These are phyloP conservation scores for Octonoba sinensis DNA, from an alignment of 2,888 invertebrate species.

Conservation along the genomic window DNA sequence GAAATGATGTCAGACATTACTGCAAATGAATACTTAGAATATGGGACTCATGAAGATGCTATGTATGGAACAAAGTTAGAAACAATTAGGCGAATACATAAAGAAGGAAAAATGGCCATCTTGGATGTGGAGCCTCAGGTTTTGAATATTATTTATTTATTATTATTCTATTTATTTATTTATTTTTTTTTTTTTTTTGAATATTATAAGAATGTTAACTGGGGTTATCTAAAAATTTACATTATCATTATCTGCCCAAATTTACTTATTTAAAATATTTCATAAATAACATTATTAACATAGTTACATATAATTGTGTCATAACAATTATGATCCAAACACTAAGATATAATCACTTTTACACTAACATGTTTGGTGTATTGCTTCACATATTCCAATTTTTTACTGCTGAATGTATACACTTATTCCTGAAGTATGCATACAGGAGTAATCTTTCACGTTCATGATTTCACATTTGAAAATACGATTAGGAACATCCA, in stretches of 20 bases:
- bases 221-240: background rate
- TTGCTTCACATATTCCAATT: no score
- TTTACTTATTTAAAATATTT: constrained; percentile 3
- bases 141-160: background rate
- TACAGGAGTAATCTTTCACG: no score
- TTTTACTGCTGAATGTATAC: no score
- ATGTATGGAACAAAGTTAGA: constrained; percentile 99
- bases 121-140: constrained; percentile 94
- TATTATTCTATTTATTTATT: background rate
- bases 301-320: no score
- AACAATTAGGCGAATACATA: constrained; percentile 96
- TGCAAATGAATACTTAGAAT: constrained; percentile 98
- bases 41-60: constrained; percentile 99
- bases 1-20: constrained; percentile 99
- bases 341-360: no score
- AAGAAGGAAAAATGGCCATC: constrained; percentile 97
- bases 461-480: no score
- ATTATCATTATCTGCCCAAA: background rate
- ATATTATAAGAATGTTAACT: background rate
- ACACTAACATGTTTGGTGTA: no score
- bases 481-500: no score
- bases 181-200: no score
- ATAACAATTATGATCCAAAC: no score
- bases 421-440: no score
- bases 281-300: no score